Evolutionary conservation across 2,888 invertebrate species (phyloP), one percentile per base, ranked within the genome.

Genomic region (Caenorhabditis drosophilae): DNA sequence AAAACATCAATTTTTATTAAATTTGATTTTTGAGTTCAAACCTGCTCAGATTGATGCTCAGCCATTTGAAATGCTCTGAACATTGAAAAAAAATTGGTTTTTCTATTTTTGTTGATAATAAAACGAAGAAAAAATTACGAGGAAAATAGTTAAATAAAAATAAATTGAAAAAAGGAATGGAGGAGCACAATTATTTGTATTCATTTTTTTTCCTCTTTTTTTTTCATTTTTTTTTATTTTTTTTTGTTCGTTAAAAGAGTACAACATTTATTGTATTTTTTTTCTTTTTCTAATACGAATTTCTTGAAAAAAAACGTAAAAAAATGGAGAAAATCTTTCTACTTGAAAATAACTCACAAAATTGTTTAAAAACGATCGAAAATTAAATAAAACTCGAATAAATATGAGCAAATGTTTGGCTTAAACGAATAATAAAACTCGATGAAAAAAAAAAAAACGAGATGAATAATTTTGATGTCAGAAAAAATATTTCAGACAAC

Each of bases 11-110:
- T 7, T 27, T n/a, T 38, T 11, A 44, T 36, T 20, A 23, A 22
- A 31, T 25, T 16, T 16, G 25, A 9, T 26, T 36, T 25, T 23
- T 11, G 7, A 47, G 1, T 3, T 4, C 16, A 15, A 26, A 58
- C 63, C 54, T 63, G 52, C 40, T 63, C 57, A 44, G 42, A 49
- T 42, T 58, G 64, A 20, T 57, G 44, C 59, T 59, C 66, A 20
- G 56, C 56, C 66, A 66, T 66, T 26, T 40, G 46, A 45, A 60
- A 66, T 22, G 52, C 60, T 56, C 60, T 66, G 56, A 66, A 66
- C 66, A 66, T 66, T 25, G n/a, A n/a, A n/a, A n/a, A n/a, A n/a
- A n/a, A n/a, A n/a, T n/a, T n/a, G n/a, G n/a, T n/a, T n/a, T 27
- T 42, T n/a, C 18, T 15, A 48, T 38, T 47, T 46, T 41, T 47